Conservation (phyloP, 2,113 vertebrate genomes). For the Pan paniscus region DNA sequence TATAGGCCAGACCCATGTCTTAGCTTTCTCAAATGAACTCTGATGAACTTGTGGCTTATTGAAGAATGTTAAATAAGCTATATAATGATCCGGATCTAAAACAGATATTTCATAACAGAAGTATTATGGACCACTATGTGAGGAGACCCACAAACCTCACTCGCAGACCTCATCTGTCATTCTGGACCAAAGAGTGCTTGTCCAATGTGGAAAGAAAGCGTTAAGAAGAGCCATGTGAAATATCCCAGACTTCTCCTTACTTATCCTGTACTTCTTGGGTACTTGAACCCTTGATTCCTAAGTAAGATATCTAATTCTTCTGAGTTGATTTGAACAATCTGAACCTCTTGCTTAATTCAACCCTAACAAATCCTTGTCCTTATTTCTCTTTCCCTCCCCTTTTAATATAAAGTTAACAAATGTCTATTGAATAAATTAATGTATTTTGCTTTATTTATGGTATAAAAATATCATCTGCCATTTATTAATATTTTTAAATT, state of each 20-base stretch:
- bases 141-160: not conserved
- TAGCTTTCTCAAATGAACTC: not conserved
- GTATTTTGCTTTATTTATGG: not conserved
- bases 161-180: not conserved
- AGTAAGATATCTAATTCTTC: not conserved
- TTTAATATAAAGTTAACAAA: not conserved
- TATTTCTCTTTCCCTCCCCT: not conserved
- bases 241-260: not conserved
- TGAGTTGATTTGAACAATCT: not conserved
- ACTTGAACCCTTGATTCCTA: not conserved
- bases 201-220: accelerated
- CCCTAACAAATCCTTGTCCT: not conserved
- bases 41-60: not conserved
- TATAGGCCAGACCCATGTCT: accelerated
- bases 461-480: not conserved
- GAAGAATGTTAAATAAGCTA: not conserved
- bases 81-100: not conserved
- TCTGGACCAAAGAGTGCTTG: not conserved
- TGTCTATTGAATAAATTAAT: not conserved
- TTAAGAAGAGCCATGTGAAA: not conserved
- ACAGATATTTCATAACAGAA: not conserved
- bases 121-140: not conserved
- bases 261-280: not conserved
- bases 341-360: not conserved
- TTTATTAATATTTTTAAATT: slow-evolving; percentile 40